Conservation (phyloP, 2,113 vertebrate species). For the Steatornis caripensis region DNA sequence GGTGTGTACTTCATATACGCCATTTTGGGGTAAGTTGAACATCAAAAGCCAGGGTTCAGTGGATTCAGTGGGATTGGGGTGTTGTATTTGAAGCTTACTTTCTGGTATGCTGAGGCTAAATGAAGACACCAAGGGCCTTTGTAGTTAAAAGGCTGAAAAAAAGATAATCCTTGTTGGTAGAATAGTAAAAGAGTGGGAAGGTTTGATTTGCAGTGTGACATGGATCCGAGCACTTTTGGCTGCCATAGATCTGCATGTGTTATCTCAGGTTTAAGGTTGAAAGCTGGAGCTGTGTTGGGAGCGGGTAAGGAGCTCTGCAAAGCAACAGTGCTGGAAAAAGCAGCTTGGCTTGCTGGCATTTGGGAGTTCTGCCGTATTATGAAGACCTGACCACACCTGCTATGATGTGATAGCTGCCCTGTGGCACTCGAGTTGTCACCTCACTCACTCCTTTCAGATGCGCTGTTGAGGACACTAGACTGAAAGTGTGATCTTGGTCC, state of each 20-base stretch:
- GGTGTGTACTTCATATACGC: background rate
- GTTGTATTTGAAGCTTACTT: background rate
- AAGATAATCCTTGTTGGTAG: background rate
- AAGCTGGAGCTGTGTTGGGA: background rate
- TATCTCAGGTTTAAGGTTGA: background rate
- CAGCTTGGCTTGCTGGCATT: background rate
- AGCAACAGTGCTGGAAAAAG: background rate
- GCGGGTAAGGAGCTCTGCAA: background rate
- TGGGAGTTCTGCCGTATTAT: background rate
- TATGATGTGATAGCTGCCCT: fast-evolving
- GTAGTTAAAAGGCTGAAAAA: background rate
- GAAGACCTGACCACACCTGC: fast-evolving
- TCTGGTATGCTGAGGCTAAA: background rate
- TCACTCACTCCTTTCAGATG: background rate
- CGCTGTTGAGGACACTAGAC: background rate
- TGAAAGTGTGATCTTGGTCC: background rate
- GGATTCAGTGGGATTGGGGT: background rate
- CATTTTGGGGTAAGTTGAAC: background rate
- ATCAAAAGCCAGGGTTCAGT: background rate
- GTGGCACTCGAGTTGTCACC: background rate
- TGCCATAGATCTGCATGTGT: background rate
- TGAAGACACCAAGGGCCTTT: background rate
- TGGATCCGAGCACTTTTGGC: background rate
- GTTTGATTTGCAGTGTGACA: background rate
- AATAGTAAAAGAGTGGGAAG: background rate